phyloP scores from a whole-genome alignment of 1,140 invertebrate species.

The Drosophila nigrodunni region DNA sequence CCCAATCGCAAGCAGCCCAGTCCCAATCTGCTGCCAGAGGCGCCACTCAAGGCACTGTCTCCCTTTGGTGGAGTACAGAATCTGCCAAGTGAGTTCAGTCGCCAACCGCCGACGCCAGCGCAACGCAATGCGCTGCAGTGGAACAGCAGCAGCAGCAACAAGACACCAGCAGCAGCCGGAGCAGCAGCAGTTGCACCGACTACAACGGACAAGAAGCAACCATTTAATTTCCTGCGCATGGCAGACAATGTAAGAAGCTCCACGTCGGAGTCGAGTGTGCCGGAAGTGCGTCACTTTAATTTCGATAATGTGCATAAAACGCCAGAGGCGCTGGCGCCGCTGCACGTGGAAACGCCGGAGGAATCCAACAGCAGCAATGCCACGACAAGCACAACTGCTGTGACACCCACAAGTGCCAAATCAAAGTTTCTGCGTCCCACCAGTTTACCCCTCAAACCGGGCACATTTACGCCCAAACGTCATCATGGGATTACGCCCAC shows the following conservation, averaged over 20 bases:
- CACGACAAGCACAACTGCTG: neutral
- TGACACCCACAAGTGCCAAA: slow-evolving; percentile 38
- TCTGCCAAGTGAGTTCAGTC: slow-evolving; percentile 77
- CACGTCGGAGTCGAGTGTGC: slow-evolving; percentile 51
- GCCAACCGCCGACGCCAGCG: slow-evolving; percentile 68
- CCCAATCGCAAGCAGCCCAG: slow-evolving; percentile 73
- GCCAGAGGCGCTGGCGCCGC: slow-evolving; percentile 54
- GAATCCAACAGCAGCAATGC: slow-evolving; percentile 10
- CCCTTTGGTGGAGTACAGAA: slow-evolving; percentile 80
- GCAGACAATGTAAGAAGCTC: slow-evolving; percentile 64
- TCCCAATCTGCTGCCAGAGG: slow-evolving; percentile 33
- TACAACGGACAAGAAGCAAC: slow-evolving; percentile 37
- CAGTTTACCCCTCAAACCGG: slow-evolving; percentile 92
- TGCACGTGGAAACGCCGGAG: slow-evolving; percentile 68
- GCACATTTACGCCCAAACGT: slow-evolving; percentile 91
- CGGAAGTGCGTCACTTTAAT: slow-evolving; percentile 86
- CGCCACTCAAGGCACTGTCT: slow-evolving; percentile 59
- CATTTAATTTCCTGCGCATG: slow-evolving; percentile 79
- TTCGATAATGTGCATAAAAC: slow-evolving; percentile 85
- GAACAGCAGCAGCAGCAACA: slow-evolving; percentile 42
- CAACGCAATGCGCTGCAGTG: slow-evolving; percentile 73
- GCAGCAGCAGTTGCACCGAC: neutral
- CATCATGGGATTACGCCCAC: slow-evolving; percentile 91
- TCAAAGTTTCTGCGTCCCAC: slow-evolving; percentile 90
- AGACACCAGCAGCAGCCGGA: neutral